Conservation (phyloP, 2,113 vertebrate genomes). For the Pantherophis guttatus region DNA sequence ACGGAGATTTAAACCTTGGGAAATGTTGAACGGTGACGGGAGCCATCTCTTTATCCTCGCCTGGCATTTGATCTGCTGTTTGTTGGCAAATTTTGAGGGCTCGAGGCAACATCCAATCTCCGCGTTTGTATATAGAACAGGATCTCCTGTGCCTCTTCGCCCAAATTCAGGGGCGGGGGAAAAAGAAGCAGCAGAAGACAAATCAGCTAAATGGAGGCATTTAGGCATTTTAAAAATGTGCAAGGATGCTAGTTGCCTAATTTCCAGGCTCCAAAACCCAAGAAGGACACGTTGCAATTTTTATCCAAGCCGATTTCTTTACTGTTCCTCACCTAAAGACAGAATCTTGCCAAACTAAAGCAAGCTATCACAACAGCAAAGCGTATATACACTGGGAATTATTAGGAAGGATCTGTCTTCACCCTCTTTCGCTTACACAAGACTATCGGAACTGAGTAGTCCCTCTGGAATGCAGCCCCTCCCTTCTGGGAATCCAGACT, state of each 20-base stretch:
- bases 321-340: background rate
- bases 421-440: background rate
- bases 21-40: background rate
- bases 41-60: rapidly evolving
- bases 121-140: background rate
- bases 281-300: background rate
- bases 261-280: background rate
- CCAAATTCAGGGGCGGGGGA: background rate
- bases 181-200: background rate
- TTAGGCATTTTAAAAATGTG: background rate
- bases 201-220: background rate
- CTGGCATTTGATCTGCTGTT: background rate
- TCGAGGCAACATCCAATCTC: background rate
- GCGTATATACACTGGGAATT: background rate
- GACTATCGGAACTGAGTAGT: background rate
- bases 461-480: background rate
- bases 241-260: background rate
- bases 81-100: background rate
- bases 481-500: background rate
- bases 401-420: background rate
- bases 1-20: background rate
- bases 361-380: background rate
- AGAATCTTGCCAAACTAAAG: background rate
- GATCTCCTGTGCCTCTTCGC: background rate
- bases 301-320: background rate